A percentile compares a stretch with the other conserved stretches of the same genome.
Conservation (phyloP, 1,140 invertebrate species). For the Oryctes rhinoceros region DNA sequence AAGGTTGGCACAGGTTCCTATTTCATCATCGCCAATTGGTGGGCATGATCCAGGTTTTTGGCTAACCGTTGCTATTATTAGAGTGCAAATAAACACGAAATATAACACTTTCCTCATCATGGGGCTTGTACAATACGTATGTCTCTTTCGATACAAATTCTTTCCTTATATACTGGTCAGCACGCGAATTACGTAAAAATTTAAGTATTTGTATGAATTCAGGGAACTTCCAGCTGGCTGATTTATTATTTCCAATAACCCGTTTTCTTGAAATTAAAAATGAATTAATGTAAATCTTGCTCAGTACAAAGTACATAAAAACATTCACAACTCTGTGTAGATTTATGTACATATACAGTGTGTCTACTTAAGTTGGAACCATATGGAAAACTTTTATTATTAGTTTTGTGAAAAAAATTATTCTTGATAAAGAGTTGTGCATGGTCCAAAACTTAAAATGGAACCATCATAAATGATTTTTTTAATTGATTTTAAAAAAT, state of each 20-base stretch:
- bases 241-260: neutral
- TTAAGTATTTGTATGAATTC: neutral
- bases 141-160: neutral
- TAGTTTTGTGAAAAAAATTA: no score
- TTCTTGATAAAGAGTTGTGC: no score
- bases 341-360: no score
- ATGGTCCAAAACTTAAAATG: no score
- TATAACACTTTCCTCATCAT: neutral
- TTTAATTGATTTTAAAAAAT: no score
- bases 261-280: neutral
- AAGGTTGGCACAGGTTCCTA: neutral
- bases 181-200: neutral
- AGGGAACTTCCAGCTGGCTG: neutral
- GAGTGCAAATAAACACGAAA: neutral
- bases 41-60: neutral
- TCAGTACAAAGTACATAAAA: no score
- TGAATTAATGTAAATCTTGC: no score
- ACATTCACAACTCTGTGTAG: no score
- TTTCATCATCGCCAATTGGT: neutral
- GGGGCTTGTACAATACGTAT: neutral
- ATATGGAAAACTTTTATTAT: no score
- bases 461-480: no score
- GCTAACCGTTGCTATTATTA: neutral
- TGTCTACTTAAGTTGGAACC: no score
- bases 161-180: neutral